phyloP scores from a whole-genome alignment of 2,113 vertebrate genomes.

The Tor tambroides region DNA sequence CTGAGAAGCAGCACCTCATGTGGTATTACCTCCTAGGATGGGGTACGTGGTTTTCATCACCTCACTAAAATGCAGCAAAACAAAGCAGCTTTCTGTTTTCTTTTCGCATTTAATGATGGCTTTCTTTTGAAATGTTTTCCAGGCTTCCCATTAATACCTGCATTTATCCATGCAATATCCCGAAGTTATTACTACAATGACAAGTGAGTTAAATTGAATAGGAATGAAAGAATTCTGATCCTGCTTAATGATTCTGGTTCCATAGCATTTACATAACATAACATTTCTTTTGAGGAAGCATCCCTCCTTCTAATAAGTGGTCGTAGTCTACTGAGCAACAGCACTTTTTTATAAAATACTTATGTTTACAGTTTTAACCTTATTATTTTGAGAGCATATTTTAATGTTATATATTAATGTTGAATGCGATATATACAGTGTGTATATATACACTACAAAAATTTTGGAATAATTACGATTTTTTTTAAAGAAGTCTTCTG shows the following conservation, averaged over 20 bases:
- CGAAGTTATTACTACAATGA: constrained; percentile 92
- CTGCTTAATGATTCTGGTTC: not conserved
- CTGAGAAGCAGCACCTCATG: constrained; percentile 93
- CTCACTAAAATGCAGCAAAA: not conserved
- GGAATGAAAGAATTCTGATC: not conserved
- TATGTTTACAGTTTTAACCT: not conserved
- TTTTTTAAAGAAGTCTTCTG: not conserved
- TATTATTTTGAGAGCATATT: not conserved
- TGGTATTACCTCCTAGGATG: constrained; percentile 99
- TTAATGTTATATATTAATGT: not conserved
- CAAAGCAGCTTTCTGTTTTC: not conserved
- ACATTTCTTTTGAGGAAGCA: not conserved
- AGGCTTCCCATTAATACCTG: constrained; percentile 95
- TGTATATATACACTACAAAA: not conserved
- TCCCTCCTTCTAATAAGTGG: not conserved
- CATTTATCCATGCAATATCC: constrained; percentile 87
- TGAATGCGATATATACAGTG: not conserved
- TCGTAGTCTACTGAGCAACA: not conserved
- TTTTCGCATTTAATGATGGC: not conserved
- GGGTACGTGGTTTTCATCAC: constrained; percentile 70
- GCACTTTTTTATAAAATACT: not conserved
- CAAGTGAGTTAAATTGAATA: constrained; percentile 80
- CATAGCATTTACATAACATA: not conserved
- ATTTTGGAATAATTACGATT: no score
- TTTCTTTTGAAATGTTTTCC: not conserved